phyloP scores from a whole-genome alignment of 2,113 vertebrate species.

The Pseudopipra pipra region DNA sequence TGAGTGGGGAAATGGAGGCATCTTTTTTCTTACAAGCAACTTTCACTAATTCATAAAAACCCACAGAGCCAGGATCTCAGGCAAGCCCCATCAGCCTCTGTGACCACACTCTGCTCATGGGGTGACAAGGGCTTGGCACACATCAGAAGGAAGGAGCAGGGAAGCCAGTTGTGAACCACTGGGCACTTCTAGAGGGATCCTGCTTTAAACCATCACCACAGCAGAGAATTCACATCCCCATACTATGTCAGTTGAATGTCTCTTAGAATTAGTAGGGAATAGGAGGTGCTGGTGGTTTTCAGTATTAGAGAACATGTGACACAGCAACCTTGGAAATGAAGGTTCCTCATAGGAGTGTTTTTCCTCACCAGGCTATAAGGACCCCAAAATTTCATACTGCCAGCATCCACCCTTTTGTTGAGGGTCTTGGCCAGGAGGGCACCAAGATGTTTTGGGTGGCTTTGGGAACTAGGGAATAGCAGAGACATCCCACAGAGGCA shows the following conservation, averaged over 20 bases:
- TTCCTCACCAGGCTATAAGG: background rate
- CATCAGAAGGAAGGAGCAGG: background rate
- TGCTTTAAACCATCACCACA: background rate
- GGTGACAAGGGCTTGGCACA: background rate
- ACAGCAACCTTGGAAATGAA: background rate
- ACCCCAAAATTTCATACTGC: background rate
- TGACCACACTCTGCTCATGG: background rate
- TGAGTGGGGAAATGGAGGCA: rapidly evolving
- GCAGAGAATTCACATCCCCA: background rate
- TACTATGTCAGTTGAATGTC: background rate
- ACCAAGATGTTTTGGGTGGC: background rate
- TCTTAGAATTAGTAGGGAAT: background rate
- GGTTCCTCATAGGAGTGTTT: background rate
- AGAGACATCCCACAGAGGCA: background rate
- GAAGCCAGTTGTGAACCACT: rapidly evolving
- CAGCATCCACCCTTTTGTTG: background rate
- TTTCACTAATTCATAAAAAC: background rate
- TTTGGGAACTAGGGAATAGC: background rate
- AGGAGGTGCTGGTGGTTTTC: background rate
- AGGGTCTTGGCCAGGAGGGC: background rate
- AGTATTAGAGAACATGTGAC: background rate
- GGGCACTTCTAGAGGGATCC: background rate
- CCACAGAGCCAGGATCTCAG: background rate
- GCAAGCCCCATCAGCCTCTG: background rate
- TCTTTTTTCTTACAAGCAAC: background rate